These are phyloP conservation scores for Rhizomys pruinosus DNA, from an alignment of 2,113 vertebrate species.

Conservation along the genomic window DNA sequence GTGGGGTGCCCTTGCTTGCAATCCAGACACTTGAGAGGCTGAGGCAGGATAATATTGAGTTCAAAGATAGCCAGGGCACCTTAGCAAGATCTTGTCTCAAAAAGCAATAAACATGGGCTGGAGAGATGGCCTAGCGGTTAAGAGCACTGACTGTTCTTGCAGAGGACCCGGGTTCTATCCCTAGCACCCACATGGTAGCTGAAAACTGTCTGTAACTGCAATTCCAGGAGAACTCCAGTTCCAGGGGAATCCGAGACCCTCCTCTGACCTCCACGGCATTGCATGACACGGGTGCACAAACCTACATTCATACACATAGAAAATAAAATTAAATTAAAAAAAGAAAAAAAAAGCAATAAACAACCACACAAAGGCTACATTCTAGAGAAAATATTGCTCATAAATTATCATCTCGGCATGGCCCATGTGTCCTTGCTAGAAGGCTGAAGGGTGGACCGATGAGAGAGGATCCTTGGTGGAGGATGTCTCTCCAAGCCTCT, in stretches of 20 bases:
- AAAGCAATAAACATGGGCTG: not conserved
- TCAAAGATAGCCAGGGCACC: not conserved
- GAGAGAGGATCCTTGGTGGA: not conserved
- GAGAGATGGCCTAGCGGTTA: no score
- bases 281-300: no score
- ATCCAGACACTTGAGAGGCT: not conserved
- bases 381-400: conserved; percentile 3
- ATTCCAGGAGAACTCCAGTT: no score
- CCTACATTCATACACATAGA: no score
- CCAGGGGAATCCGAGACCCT: no score
- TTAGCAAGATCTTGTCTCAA: not conserved
- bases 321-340: no score
- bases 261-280: no score
- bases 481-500: not conserved
- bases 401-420: not conserved
- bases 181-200: no score
- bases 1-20: not conserved
- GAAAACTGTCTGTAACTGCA: no score
- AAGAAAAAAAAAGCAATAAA: not conserved
- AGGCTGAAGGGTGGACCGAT: not conserved
- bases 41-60: not conserved
- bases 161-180: no score
- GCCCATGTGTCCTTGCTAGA: not conserved
- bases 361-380: not conserved
- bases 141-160: no score